Percentiles rank a stretch among this genome's conserved stretches.
These are phyloP conservation scores for Sylvicola fuscatus DNA, from an alignment of 2,888 invertebrate genomes.

Conservation along the genomic window DNA sequence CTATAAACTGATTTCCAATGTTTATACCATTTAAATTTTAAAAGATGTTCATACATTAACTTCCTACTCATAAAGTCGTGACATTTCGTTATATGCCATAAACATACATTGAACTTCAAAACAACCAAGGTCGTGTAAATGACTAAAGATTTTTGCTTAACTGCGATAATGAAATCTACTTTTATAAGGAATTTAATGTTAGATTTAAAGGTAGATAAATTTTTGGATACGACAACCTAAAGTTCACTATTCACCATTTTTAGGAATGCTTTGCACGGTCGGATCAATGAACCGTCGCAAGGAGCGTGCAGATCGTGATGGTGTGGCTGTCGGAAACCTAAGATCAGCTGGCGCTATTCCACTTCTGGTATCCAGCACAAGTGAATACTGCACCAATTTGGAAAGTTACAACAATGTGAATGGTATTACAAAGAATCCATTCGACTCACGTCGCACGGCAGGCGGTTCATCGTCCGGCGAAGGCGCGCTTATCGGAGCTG, in stretches of 20 bases:
- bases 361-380: constrained; percentile 63
- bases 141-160: no score
- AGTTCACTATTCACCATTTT: constrained; percentile 2
- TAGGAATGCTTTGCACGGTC: constrained; percentile 47
- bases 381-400: constrained; percentile 76
- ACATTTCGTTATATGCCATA: no score
- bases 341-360: constrained; percentile 59
- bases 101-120: no score
- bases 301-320: constrained; percentile 38
- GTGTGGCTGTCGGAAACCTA: constrained; percentile 39
- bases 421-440: constrained; percentile 53
- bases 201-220: background rate
- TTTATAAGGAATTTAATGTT: no score
- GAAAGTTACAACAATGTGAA: constrained; percentile 62
- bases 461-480: constrained; percentile 87
- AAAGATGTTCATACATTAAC: no score
- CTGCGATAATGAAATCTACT: no score
- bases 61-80: no score
- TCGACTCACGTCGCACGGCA: constrained; percentile 46
- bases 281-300: constrained; percentile 34
- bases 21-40: no score
- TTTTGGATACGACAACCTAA: background rate
- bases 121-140: no score
- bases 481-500: constrained; percentile 49
- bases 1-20: no score